Evolutionary conservation across 2,888 invertebrate species (phyloP).

Genomic region (Drosophila sordidapex): DNA sequence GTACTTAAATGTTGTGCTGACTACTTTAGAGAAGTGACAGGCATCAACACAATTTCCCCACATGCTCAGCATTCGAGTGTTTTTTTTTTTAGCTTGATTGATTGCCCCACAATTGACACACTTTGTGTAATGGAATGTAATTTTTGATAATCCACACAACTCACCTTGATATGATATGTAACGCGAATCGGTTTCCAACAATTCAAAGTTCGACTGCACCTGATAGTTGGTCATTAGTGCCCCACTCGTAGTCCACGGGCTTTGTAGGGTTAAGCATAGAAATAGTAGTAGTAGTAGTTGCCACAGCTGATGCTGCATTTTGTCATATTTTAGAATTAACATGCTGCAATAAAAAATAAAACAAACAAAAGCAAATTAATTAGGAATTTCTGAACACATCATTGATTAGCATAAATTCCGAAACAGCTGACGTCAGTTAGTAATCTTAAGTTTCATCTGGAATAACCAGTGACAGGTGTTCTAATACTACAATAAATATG

Average conservation of each 20-base stretch:
- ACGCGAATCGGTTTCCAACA: slow-evolving; percentile 83
- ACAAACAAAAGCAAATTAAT: slow-evolving; percentile 13
- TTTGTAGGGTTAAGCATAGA: slow-evolving; percentile 46
- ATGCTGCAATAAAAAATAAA: slow-evolving; percentile 68
- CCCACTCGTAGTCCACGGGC: slow-evolving; percentile 17
- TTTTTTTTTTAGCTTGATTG: slow-evolving; percentile 56
- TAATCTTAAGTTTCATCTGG: slow-evolving; percentile 14
- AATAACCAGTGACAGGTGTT: slow-evolving; percentile 15
- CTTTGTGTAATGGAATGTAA: slow-evolving; percentile 11
- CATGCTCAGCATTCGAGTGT: slow-evolving; percentile 31
- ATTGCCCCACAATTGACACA: slow-evolving; percentile 70
- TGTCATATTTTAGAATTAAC: slow-evolving; percentile 70
- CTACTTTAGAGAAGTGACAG: slow-evolving; percentile 46
- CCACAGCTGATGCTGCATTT: slow-evolving; percentile 62
- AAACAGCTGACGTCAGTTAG: neutral
- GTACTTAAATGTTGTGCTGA: slow-evolving; percentile 34
- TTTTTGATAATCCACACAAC: slow-evolving; percentile 64
- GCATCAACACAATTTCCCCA: slow-evolving; percentile 61
- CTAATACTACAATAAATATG: neutral
- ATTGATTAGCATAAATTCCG: slow-evolving; percentile 30
- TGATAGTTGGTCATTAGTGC: slow-evolving; percentile 41
- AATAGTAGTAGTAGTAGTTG: slow-evolving; percentile 49
- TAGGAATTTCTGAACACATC: slow-evolving; percentile 8
- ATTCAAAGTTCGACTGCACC: slow-evolving; percentile 70
- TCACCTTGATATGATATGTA: slow-evolving; percentile 85